Evolutionary conservation across 2,888 invertebrate species (phyloP), one percentile per base, ranked within the genome.

Genomic region (Euzophera pinguis): DNA sequence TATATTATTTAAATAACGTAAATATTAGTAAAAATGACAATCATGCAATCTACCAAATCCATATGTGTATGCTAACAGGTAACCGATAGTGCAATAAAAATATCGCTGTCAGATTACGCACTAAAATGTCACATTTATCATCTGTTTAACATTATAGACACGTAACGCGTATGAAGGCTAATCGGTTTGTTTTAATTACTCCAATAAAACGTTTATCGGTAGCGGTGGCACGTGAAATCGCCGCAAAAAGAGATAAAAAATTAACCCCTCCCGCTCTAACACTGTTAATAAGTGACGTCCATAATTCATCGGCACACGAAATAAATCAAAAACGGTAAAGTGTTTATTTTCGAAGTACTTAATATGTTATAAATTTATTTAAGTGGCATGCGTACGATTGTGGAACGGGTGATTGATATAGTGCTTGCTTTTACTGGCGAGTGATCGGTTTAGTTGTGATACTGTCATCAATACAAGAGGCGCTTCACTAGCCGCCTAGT

Each of bases 301-400:
- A 84, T 88, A 88, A 86, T 81, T 88, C 86, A 88, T 85, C 75
- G 73, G 64, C 75, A 78, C 80, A 84, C 77, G 77, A 80, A 85
- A 89, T 90, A 89, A 90, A 90, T 90, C 90, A 90, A 88, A 88
- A 81, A 81, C 81, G 71, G 82, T 80, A 83, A 86, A 86, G 84
- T 89, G 89, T 90, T 88, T 90, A 89, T 89, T 88, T 84, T 86
- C 75, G 79, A 84, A 76, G 86, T 87, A 87, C 85, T 88, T 90
- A 89, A 87, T 88, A 87, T 84, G 88, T 86, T 88, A 87, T 89
- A 89, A 90, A 90, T 89, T 87, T 87, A 86, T 88, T 87, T 86
- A 88, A 89, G 89, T 89, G 89, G 85, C 81, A 64, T 75, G 83
- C 82, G 81, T 82, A 72, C 81, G 87, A 85, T 87, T 86, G 88